Conservation (phyloP, 2,888 invertebrate genomes). For the Mechanitis mazaeus region DNA sequence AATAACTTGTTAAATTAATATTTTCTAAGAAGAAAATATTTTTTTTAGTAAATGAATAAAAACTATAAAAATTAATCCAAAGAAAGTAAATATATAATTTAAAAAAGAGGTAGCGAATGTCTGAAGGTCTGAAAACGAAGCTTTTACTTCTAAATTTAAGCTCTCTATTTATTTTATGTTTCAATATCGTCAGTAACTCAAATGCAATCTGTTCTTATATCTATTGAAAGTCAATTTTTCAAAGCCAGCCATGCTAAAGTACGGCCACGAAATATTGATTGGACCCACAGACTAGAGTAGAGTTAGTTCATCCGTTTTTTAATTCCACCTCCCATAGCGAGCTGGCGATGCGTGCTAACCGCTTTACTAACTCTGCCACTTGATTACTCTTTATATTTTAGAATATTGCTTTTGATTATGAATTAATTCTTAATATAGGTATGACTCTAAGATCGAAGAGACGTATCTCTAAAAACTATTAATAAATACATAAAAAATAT, state of each 20-base stretch:
- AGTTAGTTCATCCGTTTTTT: constrained; percentile 17
- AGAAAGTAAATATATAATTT: too few relatives aligned
- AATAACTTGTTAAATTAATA: too few relatives aligned
- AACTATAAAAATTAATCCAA: too few relatives aligned
- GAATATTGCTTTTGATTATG: constrained; percentile 8
- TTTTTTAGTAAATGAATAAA: too few relatives aligned
- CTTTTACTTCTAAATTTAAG: too few relatives aligned
- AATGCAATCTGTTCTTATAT: neutral
- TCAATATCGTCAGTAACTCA: neutral
- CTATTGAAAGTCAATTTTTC: constrained; percentile 1
- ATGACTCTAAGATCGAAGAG: too few relatives aligned
- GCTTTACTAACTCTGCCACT: constrained; percentile 24
- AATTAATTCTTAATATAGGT: neutral
- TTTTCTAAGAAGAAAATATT: too few relatives aligned
- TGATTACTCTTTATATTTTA: constrained; percentile 20
- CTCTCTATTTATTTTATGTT: too few relatives aligned
- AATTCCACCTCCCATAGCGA: constrained; percentile 19
- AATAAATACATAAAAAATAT: too few relatives aligned
- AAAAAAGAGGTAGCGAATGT: too few relatives aligned
- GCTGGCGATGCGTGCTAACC: constrained; percentile 25
- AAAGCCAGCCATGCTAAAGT: constrained; percentile 1
- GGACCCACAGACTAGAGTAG: constrained; percentile 6
- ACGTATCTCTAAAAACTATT: too few relatives aligned
- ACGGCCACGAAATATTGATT: constrained; percentile 11
- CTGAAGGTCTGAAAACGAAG: too few relatives aligned